phyloP scores from a whole-genome alignment of 1,140 invertebrate species.

The Drosophila persimilis region DNA sequence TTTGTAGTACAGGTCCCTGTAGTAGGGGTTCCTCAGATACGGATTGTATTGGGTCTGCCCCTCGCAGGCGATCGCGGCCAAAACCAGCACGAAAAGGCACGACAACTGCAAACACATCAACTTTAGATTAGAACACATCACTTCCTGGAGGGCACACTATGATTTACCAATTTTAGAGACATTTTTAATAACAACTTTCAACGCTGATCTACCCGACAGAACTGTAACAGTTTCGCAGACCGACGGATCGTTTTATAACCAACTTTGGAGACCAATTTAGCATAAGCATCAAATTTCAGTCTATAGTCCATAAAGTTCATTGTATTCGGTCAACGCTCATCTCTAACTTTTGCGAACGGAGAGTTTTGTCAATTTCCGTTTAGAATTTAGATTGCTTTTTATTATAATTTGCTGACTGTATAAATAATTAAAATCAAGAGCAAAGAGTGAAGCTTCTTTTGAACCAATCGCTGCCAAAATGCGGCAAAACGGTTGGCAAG shows the following conservation, averaged over 20 bases:
- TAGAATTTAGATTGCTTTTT: conserved; percentile 78
- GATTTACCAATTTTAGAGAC: conserved; percentile 67
- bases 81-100: conserved; percentile 46
- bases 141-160: not conserved
- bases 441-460: not conserved
- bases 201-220: conserved; percentile 52
- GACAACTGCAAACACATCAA: conserved; percentile 38
- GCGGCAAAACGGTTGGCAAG: conserved; percentile 31
- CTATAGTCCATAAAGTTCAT: conserved; percentile 58
- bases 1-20: conserved; percentile 65
- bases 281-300: conserved; percentile 55
- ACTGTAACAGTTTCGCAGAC: conserved; percentile 58
- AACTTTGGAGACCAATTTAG: conserved; percentile 21
- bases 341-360: conserved; percentile 20
- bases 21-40: conserved; percentile 55
- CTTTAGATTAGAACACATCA: conserved; percentile 20
- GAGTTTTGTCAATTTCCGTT: conserved; percentile 67
- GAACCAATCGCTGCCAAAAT: conserved; percentile 11
- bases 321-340: conserved; percentile 39
- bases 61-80: conserved; percentile 45
- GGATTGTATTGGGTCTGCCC: conserved; percentile 64
- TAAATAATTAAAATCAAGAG: conserved; percentile 43
- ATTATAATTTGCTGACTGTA: conserved; percentile 41
- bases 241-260: conserved; percentile 61
- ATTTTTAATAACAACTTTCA: conserved; percentile 39